A percentile compares a stretch with the other conserved stretches of the same genome.
These are phyloP conservation scores for Rhinichthys klamathensis DNA, from an alignment of 2,113 vertebrate genomes.

Conservation along the genomic window DNA sequence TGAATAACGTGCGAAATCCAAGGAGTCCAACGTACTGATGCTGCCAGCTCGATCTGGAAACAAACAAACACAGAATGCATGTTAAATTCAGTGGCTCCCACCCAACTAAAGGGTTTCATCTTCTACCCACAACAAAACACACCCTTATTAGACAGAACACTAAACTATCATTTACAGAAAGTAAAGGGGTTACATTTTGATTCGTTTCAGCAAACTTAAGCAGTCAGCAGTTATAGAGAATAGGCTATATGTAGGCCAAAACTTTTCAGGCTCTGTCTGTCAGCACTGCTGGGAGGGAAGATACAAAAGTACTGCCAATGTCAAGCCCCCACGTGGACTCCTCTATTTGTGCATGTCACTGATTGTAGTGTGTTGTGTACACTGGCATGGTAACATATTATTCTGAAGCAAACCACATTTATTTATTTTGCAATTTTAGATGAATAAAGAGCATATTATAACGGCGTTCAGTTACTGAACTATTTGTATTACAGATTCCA, in stretches of 20 bases:
- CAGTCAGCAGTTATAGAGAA: not conserved
- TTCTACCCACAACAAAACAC: conserved; percentile 19
- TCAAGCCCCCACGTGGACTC: conserved; percentile 13
- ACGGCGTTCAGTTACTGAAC: not conserved
- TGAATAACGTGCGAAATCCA: conserved; percentile 98
- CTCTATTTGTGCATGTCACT: not conserved
- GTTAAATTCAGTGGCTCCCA: conserved; percentile 15
- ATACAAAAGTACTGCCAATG: not conserved
- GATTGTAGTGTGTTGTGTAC: not conserved
- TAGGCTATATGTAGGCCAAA: not conserved
- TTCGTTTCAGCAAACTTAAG: conserved; percentile 9
- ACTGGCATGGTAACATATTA: not conserved
- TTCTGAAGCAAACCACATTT: not conserved
- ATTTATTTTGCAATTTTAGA: not conserved
- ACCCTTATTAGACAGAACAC: not conserved
- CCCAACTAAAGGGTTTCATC: not conserved
- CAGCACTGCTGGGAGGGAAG: not conserved
- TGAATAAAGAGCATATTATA: not conserved
- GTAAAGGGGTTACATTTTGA: not conserved
- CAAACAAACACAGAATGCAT: conserved; percentile 15
- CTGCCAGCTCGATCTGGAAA: conserved; percentile 92
- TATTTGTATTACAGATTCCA: not conserved
- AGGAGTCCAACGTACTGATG: conserved; percentile 98
- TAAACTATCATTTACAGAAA: conserved; percentile 2
- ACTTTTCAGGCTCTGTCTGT: not conserved